These are phyloP conservation scores for Bombus difficillimus DNA, from an alignment of 1,140 invertebrate species.

Conservation along the genomic window DNA sequence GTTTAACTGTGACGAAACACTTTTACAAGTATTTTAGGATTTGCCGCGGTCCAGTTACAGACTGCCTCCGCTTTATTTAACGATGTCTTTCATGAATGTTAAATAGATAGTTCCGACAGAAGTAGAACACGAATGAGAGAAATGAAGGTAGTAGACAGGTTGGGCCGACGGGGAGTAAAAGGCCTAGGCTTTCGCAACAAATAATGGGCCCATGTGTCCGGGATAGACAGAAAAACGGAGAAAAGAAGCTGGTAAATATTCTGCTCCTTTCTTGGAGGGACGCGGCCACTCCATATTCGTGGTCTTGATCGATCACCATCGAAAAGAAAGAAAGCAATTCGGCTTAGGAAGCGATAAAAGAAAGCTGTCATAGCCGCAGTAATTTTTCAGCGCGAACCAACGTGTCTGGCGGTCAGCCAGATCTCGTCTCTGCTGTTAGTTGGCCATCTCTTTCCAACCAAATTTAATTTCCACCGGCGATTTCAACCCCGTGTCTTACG, in stretches of 20 bases:
- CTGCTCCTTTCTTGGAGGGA: constrained; percentile 45
- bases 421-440: constrained; percentile 3
- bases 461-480: constrained; percentile 41
- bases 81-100: background rate
- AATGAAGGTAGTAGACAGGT: background rate
- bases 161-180: background rate
- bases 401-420: constrained; percentile 40
- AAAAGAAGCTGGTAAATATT: constrained; percentile 67
- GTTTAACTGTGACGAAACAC: background rate
- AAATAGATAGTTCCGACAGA: background rate
- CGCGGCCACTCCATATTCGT: constrained; percentile 28
- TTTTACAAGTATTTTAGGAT: background rate
- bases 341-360: constrained; percentile 18
- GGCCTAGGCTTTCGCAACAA: constrained; percentile 42
- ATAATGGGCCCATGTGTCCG: constrained; percentile 54
- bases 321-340: constrained; percentile 26
- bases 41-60: background rate
- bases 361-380: constrained; percentile 48
- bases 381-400: constrained; percentile 24
- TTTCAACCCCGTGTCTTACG: background rate
- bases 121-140: background rate
- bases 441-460: constrained; percentile 8
- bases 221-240: background rate
- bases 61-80: background rate
- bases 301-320: constrained; percentile 59